Evolutionary conservation across 2,888 invertebrate genomes (phyloP).

Genomic region (Argyresthia goedartella): DNA sequence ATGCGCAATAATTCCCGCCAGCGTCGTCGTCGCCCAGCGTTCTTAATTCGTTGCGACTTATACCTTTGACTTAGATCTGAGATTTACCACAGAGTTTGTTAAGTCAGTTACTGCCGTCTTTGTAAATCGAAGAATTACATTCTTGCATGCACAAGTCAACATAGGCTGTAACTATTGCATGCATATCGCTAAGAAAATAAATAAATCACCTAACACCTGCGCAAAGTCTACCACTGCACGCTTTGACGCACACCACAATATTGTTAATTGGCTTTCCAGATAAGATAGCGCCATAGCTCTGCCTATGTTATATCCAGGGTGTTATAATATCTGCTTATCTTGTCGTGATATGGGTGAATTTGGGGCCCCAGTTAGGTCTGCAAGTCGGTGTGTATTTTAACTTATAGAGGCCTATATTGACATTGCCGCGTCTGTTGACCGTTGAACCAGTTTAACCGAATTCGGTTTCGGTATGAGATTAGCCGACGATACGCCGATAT

Average conservation of each 20-base stretch:
- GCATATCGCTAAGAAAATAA: constrained; percentile 1
- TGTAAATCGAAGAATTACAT: too few species aligned
- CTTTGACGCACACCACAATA: constrained; percentile 13
- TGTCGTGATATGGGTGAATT: neutral
- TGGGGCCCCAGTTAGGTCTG: neutral
- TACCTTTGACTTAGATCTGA: too few species aligned
- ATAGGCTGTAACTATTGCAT: too few species aligned
- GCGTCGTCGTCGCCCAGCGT: too few species aligned
- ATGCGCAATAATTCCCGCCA: too few species aligned
- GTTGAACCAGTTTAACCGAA: constrained; percentile 27
- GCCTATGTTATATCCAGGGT: neutral
- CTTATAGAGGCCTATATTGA: constrained; percentile 44
- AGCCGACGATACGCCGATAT: constrained; percentile 6
- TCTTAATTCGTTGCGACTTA: too few species aligned
- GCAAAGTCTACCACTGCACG: constrained; percentile 13
- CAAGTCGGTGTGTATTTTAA: constrained; percentile 33
- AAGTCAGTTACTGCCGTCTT: too few species aligned
- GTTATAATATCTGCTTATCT: neutral
- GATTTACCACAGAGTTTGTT: too few species aligned
- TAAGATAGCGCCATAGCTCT: constrained; percentile 39
- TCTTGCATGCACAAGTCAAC: too few species aligned
- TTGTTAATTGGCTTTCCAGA: constrained; percentile 39
- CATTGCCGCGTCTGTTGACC: constrained; percentile 37
- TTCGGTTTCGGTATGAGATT: constrained; percentile 14
- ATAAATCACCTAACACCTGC: constrained; percentile 1